Conservation (phyloP, 2,797 vertebrate species). For the Enteromius thamalakanensis region DNA sequence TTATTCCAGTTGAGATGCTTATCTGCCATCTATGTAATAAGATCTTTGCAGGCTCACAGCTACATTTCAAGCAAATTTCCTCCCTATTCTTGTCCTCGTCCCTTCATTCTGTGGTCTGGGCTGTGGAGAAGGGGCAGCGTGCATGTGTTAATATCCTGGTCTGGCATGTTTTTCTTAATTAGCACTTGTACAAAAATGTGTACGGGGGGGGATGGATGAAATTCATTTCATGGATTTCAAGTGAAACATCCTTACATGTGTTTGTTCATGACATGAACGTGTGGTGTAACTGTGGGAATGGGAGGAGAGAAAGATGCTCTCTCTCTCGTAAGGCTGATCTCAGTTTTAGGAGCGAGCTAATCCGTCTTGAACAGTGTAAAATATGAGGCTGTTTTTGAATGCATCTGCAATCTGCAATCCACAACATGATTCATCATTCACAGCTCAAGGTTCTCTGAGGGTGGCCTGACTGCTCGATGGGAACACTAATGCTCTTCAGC, state of each 20-base stretch:
- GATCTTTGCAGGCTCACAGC: conserved; percentile 90
- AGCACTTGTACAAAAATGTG: conserved; percentile 32
- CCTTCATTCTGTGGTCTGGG: conserved; percentile 57
- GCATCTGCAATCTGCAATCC: conserved; percentile 66
- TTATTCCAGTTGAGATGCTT: conserved; percentile 97
- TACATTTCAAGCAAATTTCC: conserved; percentile 92
- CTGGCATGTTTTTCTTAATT: conserved; percentile 56
- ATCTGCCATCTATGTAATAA: conserved; percentile 93
- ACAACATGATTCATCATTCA: conserved; percentile 70
- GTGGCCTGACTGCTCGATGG: conserved; percentile 61
- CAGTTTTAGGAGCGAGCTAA: conserved; percentile 36
- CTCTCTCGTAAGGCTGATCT: conserved; percentile 26
- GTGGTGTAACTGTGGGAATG: conserved; percentile 21
- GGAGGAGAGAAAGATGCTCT: conserved; percentile 20
- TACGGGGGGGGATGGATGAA: neutral
- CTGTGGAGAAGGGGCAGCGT: conserved; percentile 48
- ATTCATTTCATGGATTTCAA: conserved; percentile 26
- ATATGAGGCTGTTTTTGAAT: conserved; percentile 63
- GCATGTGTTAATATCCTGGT: conserved; percentile 62
- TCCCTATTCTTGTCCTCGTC: conserved; percentile 78
- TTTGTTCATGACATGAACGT: conserved; percentile 50
- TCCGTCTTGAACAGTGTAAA: conserved; percentile 63
- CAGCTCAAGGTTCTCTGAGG: conserved; percentile 70
- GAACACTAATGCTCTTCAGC: conserved; percentile 29
- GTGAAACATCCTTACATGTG: conserved; percentile 47